phyloP scores from a whole-genome alignment of 1,140 invertebrate genomes.

The Drosophila simulans region DNA sequence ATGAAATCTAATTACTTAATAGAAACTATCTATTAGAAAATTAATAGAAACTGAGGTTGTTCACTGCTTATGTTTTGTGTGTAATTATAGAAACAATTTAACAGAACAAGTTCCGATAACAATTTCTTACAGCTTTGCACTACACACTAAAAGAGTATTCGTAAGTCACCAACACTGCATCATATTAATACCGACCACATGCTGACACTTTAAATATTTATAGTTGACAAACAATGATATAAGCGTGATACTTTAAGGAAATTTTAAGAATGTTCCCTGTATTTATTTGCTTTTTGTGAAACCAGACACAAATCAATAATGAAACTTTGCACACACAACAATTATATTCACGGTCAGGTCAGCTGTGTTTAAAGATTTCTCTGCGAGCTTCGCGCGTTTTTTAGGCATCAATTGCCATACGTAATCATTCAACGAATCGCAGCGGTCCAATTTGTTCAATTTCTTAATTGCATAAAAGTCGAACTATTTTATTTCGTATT shows the following conservation, averaged over 20 bases:
- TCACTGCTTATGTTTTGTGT: no score
- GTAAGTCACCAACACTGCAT: not conserved
- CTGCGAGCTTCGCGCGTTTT: conserved; percentile 7
- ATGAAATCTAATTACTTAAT: no score
- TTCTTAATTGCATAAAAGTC: conserved; percentile 1
- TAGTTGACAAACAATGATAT: conserved; percentile 7
- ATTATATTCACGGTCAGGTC: conserved; percentile 13
- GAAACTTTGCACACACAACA: not conserved
- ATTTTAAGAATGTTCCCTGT: not conserved
- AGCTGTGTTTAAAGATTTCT: not conserved
- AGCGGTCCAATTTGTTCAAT: conserved; percentile 1
- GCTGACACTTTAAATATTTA: not conserved
- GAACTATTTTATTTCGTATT: conserved; percentile 4
- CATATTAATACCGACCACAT: not conserved
- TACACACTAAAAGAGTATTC: not conserved
- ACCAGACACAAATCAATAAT: not conserved
- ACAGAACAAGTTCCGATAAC: no score
- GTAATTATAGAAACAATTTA: no score
- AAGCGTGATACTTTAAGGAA: not conserved
- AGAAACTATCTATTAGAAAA: no score
- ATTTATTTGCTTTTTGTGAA: not conserved
- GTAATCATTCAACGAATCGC: conserved; percentile 24
- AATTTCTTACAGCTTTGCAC: no score
- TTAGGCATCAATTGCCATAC: conserved; percentile 5
- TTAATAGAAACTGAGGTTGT: no score